These are phyloP conservation scores for Drosophila carrolli DNA, from an alignment of 1,140 invertebrate genomes.

Conservation along the genomic window DNA sequence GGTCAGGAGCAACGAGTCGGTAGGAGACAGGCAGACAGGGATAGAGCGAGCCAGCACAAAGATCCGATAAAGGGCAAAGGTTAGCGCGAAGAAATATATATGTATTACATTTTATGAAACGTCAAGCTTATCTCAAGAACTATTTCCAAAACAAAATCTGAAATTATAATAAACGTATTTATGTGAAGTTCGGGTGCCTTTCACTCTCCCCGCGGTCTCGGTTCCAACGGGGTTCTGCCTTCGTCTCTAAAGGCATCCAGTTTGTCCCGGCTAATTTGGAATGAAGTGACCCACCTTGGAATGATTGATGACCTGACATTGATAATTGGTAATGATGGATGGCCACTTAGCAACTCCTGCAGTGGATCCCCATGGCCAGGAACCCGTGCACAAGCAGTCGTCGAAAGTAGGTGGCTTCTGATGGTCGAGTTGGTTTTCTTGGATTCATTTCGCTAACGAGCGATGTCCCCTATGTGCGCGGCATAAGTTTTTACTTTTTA, in stretches of 20 bases:
- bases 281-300: slow-evolving; percentile 3
- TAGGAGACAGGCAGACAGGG: neutral
- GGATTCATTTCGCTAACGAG: neutral
- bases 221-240: neutral
- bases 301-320: slow-evolving; percentile 55
- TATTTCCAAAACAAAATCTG: slow-evolving; percentile 78
- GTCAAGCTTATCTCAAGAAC: slow-evolving; percentile 82
- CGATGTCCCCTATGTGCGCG: no score
- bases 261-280: neutral
- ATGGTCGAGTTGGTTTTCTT: neutral
- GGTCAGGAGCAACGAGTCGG: neutral
- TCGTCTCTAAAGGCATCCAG: neutral
- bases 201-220: neutral
- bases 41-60: slow-evolving; percentile 23
- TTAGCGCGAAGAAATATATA: slow-evolving; percentile 51
- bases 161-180: slow-evolving; percentile 83
- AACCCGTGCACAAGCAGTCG: neutral
- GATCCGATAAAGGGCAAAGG: slow-evolving; percentile 28
- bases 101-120: slow-evolving; percentile 81
- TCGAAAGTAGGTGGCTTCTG: neutral
- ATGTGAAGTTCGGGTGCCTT: slow-evolving; percentile 57
- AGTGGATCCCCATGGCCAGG: neutral
- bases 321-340: slow-evolving; percentile 68
- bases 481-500: no score
- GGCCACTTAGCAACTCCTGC: slow-evolving; percentile 6